Conservation (phyloP, 2,797 vertebrate genomes). For the Sebastes miniatus region DNA sequence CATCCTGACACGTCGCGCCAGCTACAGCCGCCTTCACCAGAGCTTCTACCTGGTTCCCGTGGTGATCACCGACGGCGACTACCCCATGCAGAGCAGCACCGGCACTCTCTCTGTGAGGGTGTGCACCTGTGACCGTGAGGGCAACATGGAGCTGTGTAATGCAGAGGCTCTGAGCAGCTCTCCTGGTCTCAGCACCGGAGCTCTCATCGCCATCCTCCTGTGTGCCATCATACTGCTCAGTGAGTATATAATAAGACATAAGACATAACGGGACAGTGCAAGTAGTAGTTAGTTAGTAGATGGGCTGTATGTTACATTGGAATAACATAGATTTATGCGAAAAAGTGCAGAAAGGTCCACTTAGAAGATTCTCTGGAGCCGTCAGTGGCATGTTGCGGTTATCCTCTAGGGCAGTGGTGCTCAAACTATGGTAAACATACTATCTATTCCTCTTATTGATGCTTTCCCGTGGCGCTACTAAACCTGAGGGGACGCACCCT, state of each 20-base stretch:
- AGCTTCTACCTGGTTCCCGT: slow-evolving; percentile 89
- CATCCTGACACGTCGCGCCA: slow-evolving; percentile 86
- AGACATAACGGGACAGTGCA: neutral
- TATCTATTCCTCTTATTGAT: too few species aligned
- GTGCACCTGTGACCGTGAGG: slow-evolving; percentile 91
- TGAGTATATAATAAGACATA: slow-evolving; percentile 72
- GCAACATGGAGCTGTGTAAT: slow-evolving; percentile 91
- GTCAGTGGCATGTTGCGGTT: neutral
- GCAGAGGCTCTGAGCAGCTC: slow-evolving; percentile 89
- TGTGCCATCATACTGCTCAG: slow-evolving; percentile 93
- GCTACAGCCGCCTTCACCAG: slow-evolving; percentile 89
- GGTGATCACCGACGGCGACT: slow-evolving; percentile 90
- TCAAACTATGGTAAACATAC: too few species aligned
- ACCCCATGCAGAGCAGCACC: slow-evolving; percentile 93
- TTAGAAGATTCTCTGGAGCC: neutral
- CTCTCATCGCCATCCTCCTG: slow-evolving; percentile 93
- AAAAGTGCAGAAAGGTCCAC: neutral
- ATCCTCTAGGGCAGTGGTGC: too few species aligned
- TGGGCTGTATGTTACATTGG: neutral
- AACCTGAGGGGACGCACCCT: too few species aligned
- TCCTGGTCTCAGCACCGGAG: slow-evolving; percentile 92
- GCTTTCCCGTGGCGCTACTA: too few species aligned
- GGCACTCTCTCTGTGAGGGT: slow-evolving; percentile 93
- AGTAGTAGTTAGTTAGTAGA: neutral
- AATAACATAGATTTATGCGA: neutral